Base-by-base conservation (phyloP, 2,797 vertebrate species). In the Carapus acus region DNA sequence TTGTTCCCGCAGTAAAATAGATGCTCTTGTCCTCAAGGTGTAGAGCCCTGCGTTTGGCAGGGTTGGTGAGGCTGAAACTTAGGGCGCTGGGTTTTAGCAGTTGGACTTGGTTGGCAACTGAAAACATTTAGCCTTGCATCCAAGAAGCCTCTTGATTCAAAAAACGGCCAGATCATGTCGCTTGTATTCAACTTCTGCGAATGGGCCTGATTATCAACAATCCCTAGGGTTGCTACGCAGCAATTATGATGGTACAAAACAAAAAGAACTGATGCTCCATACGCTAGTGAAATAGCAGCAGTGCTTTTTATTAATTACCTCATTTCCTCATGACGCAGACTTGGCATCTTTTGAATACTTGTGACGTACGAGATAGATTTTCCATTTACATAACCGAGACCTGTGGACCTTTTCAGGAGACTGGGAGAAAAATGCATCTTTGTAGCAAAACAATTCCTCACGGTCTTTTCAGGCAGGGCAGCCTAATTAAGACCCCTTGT, bases 1-100 rank as follows among this genome's bases (percentile, higher is more conserved):
- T 85, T 87, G 83, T 87, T 83, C 57, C 27, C 27, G 57, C 34
- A 45, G 47, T 74, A 74, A 82, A 76, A 83, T 68, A 78, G 70
- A 36, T 7, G 49, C 54, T 68, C 59, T 84, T 69, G 71, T 76
- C 70, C 81, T 77, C 67, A 59, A 82, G 81, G 83, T 85, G 78
- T 66, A 23, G 47, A 76, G 58, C 67, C n/a, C n/a, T n/a, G n/a
- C n/a, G n/a, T n/a, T n/a, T n/a, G n/a, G n/a, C n/a, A n/a, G n/a
- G n/a, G n/a, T n/a, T n/a, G n/a, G n/a, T n/a, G n/a, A n/a, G n/a
- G n/a, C n/a, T n/a, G n/a, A n/a, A n/a, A n/a, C n/a, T n/a, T n/a
- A n/a, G n/a, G n/a, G n/a, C n/a, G n/a, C n/a, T n/a, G n/a, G n/a
- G n/a, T n/a, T n/a, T n/a, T n/a, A n/a, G n/a, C n/a, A n/a, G n/a